A percentile compares a stretch with the other conserved stretches of the same genome.
Evolutionary conservation across 2,888 invertebrate genomes (phyloP).

Genomic region (Timema cristinae): DNA sequence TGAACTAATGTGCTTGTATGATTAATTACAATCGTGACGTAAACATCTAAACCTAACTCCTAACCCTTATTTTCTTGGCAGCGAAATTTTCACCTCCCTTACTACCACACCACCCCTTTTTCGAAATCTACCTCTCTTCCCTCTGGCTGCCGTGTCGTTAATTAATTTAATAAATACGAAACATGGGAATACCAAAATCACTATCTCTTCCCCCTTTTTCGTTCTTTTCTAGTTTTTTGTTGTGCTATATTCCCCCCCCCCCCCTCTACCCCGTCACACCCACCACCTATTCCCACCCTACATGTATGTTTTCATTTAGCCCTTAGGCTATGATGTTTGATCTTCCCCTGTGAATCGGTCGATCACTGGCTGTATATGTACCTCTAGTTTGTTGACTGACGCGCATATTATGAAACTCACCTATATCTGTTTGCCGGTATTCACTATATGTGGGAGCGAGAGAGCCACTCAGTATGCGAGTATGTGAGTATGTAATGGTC

Average conservation of each 20-base stretch:
- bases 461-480: too few species aligned
- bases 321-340: constrained; percentile 14
- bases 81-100: too few species aligned
- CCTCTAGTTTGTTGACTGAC: background rate
- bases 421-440: too few species aligned
- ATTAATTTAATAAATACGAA: constrained; percentile 16
- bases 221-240: background rate
- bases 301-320: constrained; percentile 4
- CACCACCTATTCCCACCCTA: too few species aligned
- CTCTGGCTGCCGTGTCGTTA: background rate
- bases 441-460: too few species aligned
- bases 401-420: constrained; percentile 2
- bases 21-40: constrained; percentile 13
- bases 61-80: background rate
- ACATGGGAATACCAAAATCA: background rate
- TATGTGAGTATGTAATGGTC: background rate
- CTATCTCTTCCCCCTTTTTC: background rate
- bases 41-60: background rate
- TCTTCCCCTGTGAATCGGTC: constrained; percentile 13
- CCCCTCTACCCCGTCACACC: too few species aligned
- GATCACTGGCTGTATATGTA: background rate
- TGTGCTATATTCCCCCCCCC: background rate
- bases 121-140: background rate
- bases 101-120: background rate
- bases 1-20: constrained; percentile 3